Base-by-base conservation (phyloP, 2,113 vertebrate genomes). In the Apaloderma vittatum region DNA sequence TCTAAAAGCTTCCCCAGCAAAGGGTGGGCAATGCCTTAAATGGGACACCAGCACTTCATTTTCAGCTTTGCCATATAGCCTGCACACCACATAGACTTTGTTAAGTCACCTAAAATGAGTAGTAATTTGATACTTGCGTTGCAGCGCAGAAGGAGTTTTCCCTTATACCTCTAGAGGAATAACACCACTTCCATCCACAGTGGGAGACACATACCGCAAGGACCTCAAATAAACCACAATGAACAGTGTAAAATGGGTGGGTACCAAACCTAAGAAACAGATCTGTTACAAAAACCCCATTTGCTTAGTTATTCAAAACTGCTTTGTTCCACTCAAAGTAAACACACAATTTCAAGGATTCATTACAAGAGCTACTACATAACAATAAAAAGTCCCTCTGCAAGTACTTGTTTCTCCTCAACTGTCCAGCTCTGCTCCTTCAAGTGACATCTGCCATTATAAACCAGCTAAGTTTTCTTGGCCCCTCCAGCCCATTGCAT, bases 101-200 rank as follows among this genome's bases (percentile, higher is more conserved):
- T 55, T 34, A 92, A 45, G 23, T 61, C 26, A 36, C 24, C 29
- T 34, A 81, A 77, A 89, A 78, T 7, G 4, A 86, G 55, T 20
- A 89, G 34, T 52, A 94, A 43, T 43, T 36, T 37, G 10, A 29
- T 71, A 34, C 23, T 66, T 71, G 1, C 5, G 51, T 46, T 1
- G 2, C n/a, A 51, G 40, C 0, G 0, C 19, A 80, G 67, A 76
- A 43, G 26, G 6, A 73, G 4, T 65, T 68, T 32, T 0, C 11
- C 20, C 20, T 83, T 63, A 51, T 16, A 76, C 10, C 26, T 62
- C 62, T 46, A 77, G 20, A 52, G 32, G 26, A 77, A 19, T 49
- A 88, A 49, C 32, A 75, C 3, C 26, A 52, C 15, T 86, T 92
- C 73, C 18, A 55, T 12, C 14, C 32, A 62, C 37, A 89, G 18